Conservation (phyloP, 2,797 vertebrate genomes). For the Perdix hodgsoniae region DNA sequence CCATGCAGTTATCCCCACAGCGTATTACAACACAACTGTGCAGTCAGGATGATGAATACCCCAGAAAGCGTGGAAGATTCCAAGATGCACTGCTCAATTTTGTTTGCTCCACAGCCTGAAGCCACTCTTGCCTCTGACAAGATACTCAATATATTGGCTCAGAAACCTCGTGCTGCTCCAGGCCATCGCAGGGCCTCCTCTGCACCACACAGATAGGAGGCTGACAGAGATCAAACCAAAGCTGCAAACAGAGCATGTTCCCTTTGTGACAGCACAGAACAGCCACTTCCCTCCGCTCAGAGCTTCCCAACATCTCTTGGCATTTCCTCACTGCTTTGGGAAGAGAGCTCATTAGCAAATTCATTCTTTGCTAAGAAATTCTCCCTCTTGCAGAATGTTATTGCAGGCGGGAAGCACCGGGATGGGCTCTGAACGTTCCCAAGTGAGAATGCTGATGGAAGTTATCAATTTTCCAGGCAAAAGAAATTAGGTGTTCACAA, state of each 20-base stretch:
- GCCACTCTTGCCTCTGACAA: slow-evolving; percentile 46
- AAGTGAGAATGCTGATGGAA: background rate
- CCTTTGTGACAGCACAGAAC: slow-evolving; percentile 32
- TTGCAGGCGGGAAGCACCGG: background rate
- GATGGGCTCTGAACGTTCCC: background rate
- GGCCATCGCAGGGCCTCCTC: slow-evolving; percentile 16
- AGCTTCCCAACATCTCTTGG: slow-evolving; percentile 44
- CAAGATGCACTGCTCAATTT: slow-evolving; percentile 62
- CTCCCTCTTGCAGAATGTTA: background rate
- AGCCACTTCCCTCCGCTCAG: slow-evolving; percentile 56
- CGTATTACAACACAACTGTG: background rate
- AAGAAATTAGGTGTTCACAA: slow-evolving; percentile 25
- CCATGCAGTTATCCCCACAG: background rate
- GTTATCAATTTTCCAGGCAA: background rate
- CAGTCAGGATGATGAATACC: slow-evolving; percentile 54
- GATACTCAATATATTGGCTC: slow-evolving; percentile 43
- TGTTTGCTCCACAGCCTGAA: slow-evolving; percentile 42
- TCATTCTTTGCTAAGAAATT: slow-evolving; percentile 25
- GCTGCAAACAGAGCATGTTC: slow-evolving; percentile 19
- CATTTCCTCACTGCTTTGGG: background rate
- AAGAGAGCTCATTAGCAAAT: slow-evolving; percentile 42
- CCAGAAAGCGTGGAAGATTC: slow-evolving; percentile 26
- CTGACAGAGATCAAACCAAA: background rate
- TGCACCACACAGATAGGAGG: slow-evolving; percentile 23
- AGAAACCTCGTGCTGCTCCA: background rate